A percentile compares a stretch with the other conserved stretches of the same genome.
These are phyloP conservation scores for Diglossa brunneiventris DNA, from an alignment of 2,113 vertebrate genomes.

Conservation along the genomic window DNA sequence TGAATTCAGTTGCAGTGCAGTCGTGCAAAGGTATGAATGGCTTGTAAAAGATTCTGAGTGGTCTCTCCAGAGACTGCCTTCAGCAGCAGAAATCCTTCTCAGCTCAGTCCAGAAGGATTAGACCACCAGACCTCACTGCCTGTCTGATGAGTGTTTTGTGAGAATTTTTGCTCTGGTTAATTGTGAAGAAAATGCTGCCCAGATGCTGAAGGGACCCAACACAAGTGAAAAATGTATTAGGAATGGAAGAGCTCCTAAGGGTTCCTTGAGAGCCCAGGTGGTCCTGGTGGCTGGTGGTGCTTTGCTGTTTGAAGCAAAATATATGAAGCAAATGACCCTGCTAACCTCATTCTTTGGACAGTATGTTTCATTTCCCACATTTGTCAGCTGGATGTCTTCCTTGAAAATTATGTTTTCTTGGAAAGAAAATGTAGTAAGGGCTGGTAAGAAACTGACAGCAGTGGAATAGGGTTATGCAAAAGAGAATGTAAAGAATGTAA, in stretches of 20 bases:
- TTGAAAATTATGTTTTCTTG: background rate
- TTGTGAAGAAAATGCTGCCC: background rate
- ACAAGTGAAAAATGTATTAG: background rate
- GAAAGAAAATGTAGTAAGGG: background rate
- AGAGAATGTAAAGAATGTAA: background rate
- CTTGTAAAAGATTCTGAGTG: fast-evolving
- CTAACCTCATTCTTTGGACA: background rate
- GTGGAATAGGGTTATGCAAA: background rate
- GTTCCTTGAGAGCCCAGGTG: background rate
- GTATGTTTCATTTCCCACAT: background rate
- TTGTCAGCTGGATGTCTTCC: background rate
- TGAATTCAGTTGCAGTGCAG: background rate
- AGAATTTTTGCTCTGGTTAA: background rate
- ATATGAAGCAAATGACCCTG: background rate
- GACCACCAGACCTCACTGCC: background rate
- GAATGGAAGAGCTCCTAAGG: background rate
- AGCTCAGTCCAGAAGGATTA: background rate
- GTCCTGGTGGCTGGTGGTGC: background rate
- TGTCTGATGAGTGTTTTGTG: background rate
- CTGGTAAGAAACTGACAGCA: background rate
- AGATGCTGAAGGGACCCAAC: background rate
- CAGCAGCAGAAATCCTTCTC: background rate
- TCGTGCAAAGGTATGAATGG: background rate
- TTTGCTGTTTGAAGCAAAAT: background rate
- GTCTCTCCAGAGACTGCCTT: background rate